Evolutionary conservation across 2,797 vertebrate species (phyloP), one percentile per base, ranked within the genome.

Genomic region (Syngnathus rostellatus): DNA sequence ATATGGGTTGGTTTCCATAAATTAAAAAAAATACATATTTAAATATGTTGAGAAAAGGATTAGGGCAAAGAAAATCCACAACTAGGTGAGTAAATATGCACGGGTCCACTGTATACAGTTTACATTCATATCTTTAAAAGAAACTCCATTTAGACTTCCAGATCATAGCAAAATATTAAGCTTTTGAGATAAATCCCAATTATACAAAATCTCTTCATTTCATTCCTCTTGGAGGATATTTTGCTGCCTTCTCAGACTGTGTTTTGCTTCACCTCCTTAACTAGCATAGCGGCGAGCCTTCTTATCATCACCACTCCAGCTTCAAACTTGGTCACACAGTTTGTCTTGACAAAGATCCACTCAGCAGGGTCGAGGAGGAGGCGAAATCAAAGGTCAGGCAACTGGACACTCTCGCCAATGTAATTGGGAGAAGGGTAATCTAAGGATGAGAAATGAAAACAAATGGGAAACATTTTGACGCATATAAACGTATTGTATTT

Each of bases 201-300:
- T 51, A 69, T n/a, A 75, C 41, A 68, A 64, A 51, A 51, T 51
- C 14, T 51, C 46, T 48, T 48, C 76, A 71, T 77, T 74, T 76
- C 23, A 62, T 69, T 72, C 70, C 68, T 77, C 68, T 67, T 75
- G 73, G 77, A 82, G 77, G 80, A 54, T 68, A 71, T 66, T 62
- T 61, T n/a, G 76, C 68, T 65, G 59, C 16, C 51, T 40, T n/a
- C 16, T 67, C 67, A 74, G 65, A 71, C 65, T 69, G 68, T 77
- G 68, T 76, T 83, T 79, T 82, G 75, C 75, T 86, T 80, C 17
- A 79, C 77, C 64, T 64, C 65, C 69, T 63, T 12, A 16, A 31
- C 62, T 46, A 4, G 9, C 69, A 61, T 69, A 64, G 48, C 55
- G 65, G 70, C 53, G 58, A 38, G 69, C 63, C 60, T 69, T 74